Base-by-base conservation (phyloP, 2,888 invertebrate genomes). In the Corythucha ciliata region DNA sequence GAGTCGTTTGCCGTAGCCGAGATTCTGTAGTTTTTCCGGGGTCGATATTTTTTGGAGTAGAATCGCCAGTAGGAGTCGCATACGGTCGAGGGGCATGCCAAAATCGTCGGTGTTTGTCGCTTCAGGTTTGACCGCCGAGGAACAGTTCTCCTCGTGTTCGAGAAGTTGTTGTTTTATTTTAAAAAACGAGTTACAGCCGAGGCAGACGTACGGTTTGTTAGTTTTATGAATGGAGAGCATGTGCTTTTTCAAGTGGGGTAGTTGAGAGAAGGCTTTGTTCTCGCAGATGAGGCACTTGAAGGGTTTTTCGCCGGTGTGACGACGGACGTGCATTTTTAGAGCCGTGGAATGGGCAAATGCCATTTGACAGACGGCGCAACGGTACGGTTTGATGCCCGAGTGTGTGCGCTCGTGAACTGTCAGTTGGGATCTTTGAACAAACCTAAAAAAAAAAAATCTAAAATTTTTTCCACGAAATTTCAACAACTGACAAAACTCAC, bases 241-340 rank as follows among this genome's bases (percentile, higher is more conserved):
- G 66, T 90, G 89, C 55, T 87, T 84, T 68, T 89, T 89, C 68
- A 89, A 77, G 64, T 89, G 89, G 0, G 89, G 86, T 51, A 89
- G 68, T 65, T 89, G 89, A 0, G 84, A 81, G 66, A 88, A 88
- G 1, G 80, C 78, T 29, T 79, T 74, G 29, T 79, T 78, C 37
- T 70, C 68, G 55, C 68, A 68, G 20, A 67, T 58, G 16, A 64
- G 62, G 55, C 68, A 68, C 40, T 72, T 74, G 65, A 88, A 88
- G 0, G 89, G 89, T 61, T 86, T 83, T 66, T 89, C 89, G 0
- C 89, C 89, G 0, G 88, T 88, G 64, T 88, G 88, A 12, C 83
- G 74, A 36, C 88, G 73, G 8, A 83, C 82, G 66, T 90, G 89
- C 45, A 89, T 72, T 70, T 86, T 86, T 5, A 89, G 71, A 0